phyloP scores from a whole-genome alignment of 2,113 vertebrate species.

The Pachyramphus minor region DNA sequence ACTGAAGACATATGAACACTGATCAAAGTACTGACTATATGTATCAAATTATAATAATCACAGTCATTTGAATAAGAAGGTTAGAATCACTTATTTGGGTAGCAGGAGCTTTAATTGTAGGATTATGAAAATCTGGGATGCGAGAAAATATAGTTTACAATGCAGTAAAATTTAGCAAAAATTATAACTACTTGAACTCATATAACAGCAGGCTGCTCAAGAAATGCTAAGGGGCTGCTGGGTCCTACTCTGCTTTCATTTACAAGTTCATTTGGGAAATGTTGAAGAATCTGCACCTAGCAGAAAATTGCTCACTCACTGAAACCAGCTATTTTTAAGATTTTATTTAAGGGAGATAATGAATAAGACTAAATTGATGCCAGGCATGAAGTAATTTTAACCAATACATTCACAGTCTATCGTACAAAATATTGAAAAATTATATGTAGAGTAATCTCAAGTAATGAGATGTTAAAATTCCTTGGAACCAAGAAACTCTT shows the following conservation, averaged over 20 bases:
- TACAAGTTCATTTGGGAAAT: slow-evolving; percentile 39
- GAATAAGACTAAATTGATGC: slow-evolving; percentile 73
- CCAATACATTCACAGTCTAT: slow-evolving; percentile 71
- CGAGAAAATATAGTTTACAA: not conserved
- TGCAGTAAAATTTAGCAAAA: not conserved
- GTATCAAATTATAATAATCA: not conserved
- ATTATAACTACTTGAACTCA: not conserved
- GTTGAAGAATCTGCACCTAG: slow-evolving; percentile 54
- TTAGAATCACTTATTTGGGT: not conserved
- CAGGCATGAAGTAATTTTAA: slow-evolving; percentile 73
- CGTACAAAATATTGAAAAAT: slow-evolving; percentile 77
- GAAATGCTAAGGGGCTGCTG: not conserved
- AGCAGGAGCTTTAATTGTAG: not conserved
- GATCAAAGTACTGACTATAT: not conserved
- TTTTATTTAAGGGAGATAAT: slow-evolving; percentile 74
- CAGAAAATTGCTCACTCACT: slow-evolving; percentile 73
- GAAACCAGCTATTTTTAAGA: slow-evolving; percentile 71
- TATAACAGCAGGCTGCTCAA: not conserved
- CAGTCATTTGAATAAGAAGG: not conserved
- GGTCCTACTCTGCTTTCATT: slow-evolving; percentile 43
- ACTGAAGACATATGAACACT: not conserved
- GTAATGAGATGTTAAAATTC: slow-evolving; percentile 83
- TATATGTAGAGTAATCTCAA: slow-evolving; percentile 78
- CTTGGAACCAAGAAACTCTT: slow-evolving; percentile 76
- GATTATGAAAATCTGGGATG: not conserved